Conservation (phyloP, 2,797 vertebrate genomes). For the Coregonus suidteri region DNA sequence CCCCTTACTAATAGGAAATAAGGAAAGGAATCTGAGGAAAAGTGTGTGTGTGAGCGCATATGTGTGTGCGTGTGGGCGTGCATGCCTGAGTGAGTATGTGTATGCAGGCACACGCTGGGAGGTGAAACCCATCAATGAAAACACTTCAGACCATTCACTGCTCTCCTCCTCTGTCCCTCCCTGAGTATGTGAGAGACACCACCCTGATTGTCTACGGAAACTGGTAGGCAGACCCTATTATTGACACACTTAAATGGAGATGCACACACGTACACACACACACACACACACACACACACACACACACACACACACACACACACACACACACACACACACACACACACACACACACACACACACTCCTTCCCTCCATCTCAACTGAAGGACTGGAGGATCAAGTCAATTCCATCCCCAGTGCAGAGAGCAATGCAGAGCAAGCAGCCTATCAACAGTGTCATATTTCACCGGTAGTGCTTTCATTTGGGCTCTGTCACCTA, state of each 20-base stretch:
- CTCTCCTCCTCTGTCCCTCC: neutral
- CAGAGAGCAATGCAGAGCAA: slow-evolving; percentile 21
- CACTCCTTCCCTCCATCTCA: slow-evolving; percentile 30
- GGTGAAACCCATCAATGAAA: slow-evolving; percentile 10
- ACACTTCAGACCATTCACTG: neutral
- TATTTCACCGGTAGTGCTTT: slow-evolving; percentile 63
- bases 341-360: slow-evolving; percentile 7
- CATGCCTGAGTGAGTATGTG: neutral
- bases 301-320: slow-evolving; percentile 8
- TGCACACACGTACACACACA: neutral
- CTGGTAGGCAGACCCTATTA: slow-evolving; percentile 46
- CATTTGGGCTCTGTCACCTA: slow-evolving; percentile 55
- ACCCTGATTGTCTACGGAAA: slow-evolving; percentile 52
- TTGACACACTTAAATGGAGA: slow-evolving; percentile 6
- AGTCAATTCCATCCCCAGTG: slow-evolving; percentile 55
- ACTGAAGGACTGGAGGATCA: slow-evolving; percentile 51
- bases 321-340: slow-evolving; percentile 6
- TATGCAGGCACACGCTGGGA: neutral
- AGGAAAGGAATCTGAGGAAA: neutral
- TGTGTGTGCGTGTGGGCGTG: neutral
- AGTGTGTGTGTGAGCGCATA: neutral
- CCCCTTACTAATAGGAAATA: slow-evolving; percentile 50
- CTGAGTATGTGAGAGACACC: slow-evolving; percentile 23
- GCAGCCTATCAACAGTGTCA: slow-evolving; percentile 53
- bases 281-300: too few relatives aligned